Evolutionary conservation across 2,888 invertebrate genomes (phyloP).

Genomic region (Ochlodes sylvanus): DNA sequence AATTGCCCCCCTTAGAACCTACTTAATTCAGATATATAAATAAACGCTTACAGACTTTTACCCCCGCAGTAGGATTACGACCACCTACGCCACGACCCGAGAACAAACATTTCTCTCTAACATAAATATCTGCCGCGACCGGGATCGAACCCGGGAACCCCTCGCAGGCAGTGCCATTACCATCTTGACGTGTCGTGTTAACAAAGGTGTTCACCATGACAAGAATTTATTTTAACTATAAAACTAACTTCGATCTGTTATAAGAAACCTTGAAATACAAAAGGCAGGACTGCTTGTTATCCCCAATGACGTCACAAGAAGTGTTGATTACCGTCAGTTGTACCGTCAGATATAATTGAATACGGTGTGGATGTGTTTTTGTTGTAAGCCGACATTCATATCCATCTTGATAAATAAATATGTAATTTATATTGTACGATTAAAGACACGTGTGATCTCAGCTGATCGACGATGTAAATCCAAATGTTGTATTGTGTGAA

Average conservation of each 20-base stretch:
- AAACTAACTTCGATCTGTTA: neutral
- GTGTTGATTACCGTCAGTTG: constrained; percentile 54
- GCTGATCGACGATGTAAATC: neutral
- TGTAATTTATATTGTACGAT: constrained; percentile 9
- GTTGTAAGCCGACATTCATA: neutral
- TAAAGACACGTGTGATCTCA: neutral
- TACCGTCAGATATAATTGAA: constrained; percentile 55
- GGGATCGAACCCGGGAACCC: too few species aligned
- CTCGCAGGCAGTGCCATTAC: too few species aligned
- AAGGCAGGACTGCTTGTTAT: constrained; percentile 18
- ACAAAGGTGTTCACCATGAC: neutral
- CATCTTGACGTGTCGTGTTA: too few species aligned
- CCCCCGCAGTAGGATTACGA: too few species aligned
- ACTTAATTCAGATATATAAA: too few species aligned
- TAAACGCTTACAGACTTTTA: too few species aligned
- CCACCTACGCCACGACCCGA: too few species aligned
- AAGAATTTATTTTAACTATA: neutral
- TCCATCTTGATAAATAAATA: neutral
- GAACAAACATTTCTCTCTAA: too few species aligned
- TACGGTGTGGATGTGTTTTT: constrained; percentile 29
- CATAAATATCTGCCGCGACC: too few species aligned
- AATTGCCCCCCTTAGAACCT: too few species aligned
- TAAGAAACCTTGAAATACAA: constrained; percentile 6
- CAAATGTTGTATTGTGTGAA: neutral
- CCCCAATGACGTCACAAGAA: constrained; percentile 22